Evolutionary conservation across 2,113 vertebrate species (phyloP).

Genomic region (Crotalus tigris): DNA sequence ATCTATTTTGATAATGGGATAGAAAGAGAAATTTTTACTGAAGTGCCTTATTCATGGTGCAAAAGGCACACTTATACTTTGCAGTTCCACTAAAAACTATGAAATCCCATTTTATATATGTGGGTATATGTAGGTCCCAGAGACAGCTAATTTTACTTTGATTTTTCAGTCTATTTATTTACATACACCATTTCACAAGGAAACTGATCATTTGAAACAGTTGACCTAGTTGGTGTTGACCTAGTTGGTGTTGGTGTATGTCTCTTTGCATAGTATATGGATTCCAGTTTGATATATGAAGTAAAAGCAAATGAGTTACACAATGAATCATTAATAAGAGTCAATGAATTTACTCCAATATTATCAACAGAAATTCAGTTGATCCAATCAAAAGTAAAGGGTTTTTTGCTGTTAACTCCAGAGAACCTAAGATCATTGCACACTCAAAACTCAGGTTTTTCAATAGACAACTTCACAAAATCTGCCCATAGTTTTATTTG

Average conservation of each 20-base stretch:
- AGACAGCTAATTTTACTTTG: neutral
- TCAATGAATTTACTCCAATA: neutral
- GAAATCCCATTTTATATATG: neutral
- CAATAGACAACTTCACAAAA: neutral
- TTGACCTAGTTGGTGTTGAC: neutral
- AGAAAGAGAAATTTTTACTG: neutral
- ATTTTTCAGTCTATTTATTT: neutral
- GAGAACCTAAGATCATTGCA: neutral
- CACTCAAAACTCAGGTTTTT: neutral
- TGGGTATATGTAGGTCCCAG: slow-evolving; percentile 21
- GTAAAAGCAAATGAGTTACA: neutral
- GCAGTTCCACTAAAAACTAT: neutral
- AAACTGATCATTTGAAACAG: neutral
- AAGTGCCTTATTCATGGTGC: neutral
- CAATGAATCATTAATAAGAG: neutral
- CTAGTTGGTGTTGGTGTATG: neutral
- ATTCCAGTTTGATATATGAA: neutral
- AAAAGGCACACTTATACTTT: neutral
- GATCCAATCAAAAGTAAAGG: neutral
- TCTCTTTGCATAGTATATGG: neutral
- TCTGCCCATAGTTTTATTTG: neutral
- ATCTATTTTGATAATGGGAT: neutral
- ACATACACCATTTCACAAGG: slow-evolving; percentile 22
- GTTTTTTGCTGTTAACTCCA: neutral
- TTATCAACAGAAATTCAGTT: neutral